Evolutionary conservation across 1,140 invertebrate genomes (phyloP), one percentile per base, ranked within the genome.

Genomic region (Hylaeus anthracinus): DNA sequence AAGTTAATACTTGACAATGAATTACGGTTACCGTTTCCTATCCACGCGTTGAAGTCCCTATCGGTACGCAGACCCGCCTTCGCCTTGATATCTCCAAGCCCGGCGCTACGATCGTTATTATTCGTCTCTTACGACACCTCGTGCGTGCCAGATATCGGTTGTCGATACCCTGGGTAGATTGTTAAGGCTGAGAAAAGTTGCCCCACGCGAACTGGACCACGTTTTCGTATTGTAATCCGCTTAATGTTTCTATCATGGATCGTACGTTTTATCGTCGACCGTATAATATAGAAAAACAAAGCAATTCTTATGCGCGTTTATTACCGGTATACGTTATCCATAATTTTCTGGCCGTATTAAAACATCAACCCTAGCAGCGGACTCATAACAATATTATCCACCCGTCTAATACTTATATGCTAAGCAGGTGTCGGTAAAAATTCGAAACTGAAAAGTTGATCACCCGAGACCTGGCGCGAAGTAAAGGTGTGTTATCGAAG

Each of bases 391-490:
- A 63, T 55, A 39, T 43, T 41, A 55, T 48, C 14, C 64, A 48
- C 10, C 55, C 4, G 45, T 8, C 39, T 45, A 45, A n/a, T 26
- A 69, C 72, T 76, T 76, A 63, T 69, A 81, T 81, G 72, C 61
- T 80, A 80, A 69, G 69, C 63, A 74, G 72, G 72, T 67, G 78
- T 41, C 63, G 72, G 37, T 51, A 80, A 80, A 80, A 79, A 67
- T 61, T 5, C 37, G 0, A 14, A 8, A 37, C 41, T 48, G 63
- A 66, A 14, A 67, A 66, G 37, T 65, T 65, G 55, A 75, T 81
- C 48, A 41, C 69, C n/a, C 65, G 51, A 45, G 48, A 51, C 56
- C 37, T 14, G n/a, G 51, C 48, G 2, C 9, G 15, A 53, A 39
- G 5, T 15, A 5, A 2, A 12, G 56, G 39, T 12, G 15, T 2